Base-by-base conservation (phyloP, 92 coral and sea anemone species). In the Palythoa grandis region DNA sequence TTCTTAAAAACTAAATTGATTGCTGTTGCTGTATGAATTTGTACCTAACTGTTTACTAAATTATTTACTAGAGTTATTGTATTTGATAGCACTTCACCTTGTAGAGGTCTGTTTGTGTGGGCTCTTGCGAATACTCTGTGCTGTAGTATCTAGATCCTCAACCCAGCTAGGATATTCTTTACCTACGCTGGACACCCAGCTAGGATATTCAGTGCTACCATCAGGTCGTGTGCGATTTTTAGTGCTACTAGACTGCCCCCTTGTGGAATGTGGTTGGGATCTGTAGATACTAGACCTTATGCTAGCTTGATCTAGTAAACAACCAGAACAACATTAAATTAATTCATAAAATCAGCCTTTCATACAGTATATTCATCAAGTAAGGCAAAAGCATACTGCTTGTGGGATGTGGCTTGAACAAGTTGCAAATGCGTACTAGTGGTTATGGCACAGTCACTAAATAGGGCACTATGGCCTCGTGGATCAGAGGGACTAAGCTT, bases 101-200 rank as follows among this genome's bases (percentile, higher is more conserved):
- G 47, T 65, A 53, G 85, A 17, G 23, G 23, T 80, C 43, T 80
- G 74, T 80, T n/a, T 24, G 43, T 65, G 75, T 11, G 74, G 85
- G 22, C 74, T 65, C 47, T 35, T 65, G 60, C 63, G 65, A 1
- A 24, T 22, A n/a, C 74, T 80, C 60, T 86, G 86, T 53, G 92
- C 72, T 43, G 95, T 92, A 56, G 37, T 88, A 74, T 94, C 98
- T 16, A 97, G 89, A 39, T 97, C 98, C 74, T 97, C 99, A 19
- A 97, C 99, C 99, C 99, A 97, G 78, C 98, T 97, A 11, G 99
- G 99, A 80, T 95, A 95, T 72, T 89, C 96, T 76, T 94, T 92
- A 20, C 98, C 95, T 20, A 94, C 87, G 70, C 92, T 87, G 16
- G 98, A 94, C 58, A 94, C 98, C 98, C 98, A 94, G 75, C 98